Base-by-base conservation (phyloP, 2,888 invertebrate species). In the Bibio marci region DNA sequence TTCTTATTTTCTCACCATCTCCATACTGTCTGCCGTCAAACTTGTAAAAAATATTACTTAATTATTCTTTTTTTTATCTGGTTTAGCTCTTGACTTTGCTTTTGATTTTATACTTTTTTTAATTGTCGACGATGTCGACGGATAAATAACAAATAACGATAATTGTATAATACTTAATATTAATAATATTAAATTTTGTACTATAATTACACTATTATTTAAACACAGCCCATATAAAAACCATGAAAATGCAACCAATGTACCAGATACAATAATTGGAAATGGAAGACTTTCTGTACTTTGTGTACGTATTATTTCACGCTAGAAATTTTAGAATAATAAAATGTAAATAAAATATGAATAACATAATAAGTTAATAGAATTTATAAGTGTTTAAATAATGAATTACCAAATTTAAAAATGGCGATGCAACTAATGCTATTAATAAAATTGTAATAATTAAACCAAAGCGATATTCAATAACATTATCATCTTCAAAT, bases 281-380 rank as follows among this genome's bases (percentile, higher is more conserved):
- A 92, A 85, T 5, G 92, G 91, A 59, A 95, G 67, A 28, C 77
- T 75, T 44, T 80, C 85, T 0, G 91, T 85, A 57, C 81, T 86
- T 62, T 82, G 76, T 13, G 79, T 80, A 52, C 65, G 66, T 26
- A 94, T 73, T 39, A 94, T 80, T 41, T 79, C 69, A 48, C 69
- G 68, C 40, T 41, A 27, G 3, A 38, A 39, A 13, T 27, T 22
- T 22, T 6, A 22, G 8, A 8, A 22, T 22, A 22, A 22, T 6
- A 22, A 22, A 22, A 22, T 22, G 8, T 22, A 22, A 22, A 22
- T 22, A 27, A 32, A 17, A 17, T 4, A 18, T 14, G 12, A n/a
- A 4, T 6, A 27, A 18, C 10, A 12, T n/a, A 35, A 27, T 37
- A 34, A n/a, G 2, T 30, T 38, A 19, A 37, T 36, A 11, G 11